These are phyloP conservation scores for Ciconia boyciana DNA, from an alignment of 2,113 vertebrate genomes.

Conservation along the genomic window DNA sequence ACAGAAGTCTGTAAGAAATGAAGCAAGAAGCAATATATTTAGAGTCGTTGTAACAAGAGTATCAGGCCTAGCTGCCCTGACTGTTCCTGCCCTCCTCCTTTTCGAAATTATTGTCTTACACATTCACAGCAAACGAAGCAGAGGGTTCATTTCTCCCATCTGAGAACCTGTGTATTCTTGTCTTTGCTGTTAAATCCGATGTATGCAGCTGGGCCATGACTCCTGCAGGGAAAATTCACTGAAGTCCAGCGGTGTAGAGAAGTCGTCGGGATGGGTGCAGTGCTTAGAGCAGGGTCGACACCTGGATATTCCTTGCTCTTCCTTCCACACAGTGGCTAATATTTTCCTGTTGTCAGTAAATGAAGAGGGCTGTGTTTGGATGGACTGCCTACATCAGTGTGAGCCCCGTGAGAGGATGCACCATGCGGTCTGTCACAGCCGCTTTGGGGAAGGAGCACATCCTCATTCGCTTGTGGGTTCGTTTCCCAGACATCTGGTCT, in stretches of 20 bases:
- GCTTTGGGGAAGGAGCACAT: neutral
- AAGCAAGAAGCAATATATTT: neutral
- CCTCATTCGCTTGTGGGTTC: neutral
- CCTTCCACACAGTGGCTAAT: accelerated
- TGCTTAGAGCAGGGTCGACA: accelerated
- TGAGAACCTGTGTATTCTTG: accelerated
- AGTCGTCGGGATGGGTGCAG: accelerated
- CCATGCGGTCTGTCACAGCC: accelerated
- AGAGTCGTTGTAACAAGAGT: neutral
- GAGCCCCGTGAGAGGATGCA: accelerated
- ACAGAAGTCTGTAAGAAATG: neutral
- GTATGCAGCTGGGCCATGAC: accelerated
- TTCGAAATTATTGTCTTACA: neutral
- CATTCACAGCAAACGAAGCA: accelerated
- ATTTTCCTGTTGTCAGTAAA: neutral
- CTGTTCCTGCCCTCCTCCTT: neutral
- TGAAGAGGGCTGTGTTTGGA: neutral
- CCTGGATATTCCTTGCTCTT: neutral
- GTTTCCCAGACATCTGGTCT: neutral
- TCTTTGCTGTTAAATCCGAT: neutral
- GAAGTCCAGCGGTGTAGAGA: accelerated
- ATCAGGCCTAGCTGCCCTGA: neutral
- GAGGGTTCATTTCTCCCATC: neutral
- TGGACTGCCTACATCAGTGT: accelerated
- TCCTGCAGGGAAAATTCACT: neutral